Conservation (phyloP, 1,140 invertebrate genomes). For the Euborellia annulipes region DNA sequence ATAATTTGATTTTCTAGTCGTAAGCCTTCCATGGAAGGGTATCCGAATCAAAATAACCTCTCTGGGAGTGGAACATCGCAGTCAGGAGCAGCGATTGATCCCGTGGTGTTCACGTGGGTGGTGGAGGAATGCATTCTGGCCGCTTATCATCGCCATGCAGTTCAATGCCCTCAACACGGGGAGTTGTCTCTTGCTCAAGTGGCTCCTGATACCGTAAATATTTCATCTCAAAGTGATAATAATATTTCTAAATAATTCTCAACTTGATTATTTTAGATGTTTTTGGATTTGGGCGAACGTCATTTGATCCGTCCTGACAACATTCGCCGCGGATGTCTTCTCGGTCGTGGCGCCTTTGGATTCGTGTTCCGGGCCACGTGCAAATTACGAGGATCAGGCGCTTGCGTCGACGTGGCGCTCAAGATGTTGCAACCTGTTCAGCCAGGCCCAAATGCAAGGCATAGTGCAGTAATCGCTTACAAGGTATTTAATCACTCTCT, state of each 20-base stretch:
- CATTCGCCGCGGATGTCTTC: conserved; percentile 56
- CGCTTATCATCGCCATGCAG: conserved; percentile 51
- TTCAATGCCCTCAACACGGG: conserved; percentile 57
- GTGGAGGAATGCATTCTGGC: conserved; percentile 91
- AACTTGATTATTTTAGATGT: conserved; percentile 49
- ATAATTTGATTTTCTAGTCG: conserved; percentile 36
- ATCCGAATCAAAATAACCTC: conserved; percentile 31
- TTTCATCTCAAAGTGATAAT: background rate
- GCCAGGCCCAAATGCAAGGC: conserved; percentile 58
- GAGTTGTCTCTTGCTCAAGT: conserved; percentile 54
- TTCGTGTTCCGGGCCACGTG: conserved; percentile 74
- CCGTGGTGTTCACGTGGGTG: conserved; percentile 51
- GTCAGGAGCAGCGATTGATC: background rate
- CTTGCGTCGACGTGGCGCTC: conserved; percentile 65
- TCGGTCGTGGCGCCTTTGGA: conserved; percentile 95
- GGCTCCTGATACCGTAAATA: conserved; percentile 63
- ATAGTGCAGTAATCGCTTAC: conserved; percentile 58
- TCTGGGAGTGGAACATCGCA: background rate
- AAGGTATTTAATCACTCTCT: conserved; percentile 49
- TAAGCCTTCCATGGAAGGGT: conserved; percentile 66
- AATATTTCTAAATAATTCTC: no score
- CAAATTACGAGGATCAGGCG: conserved; percentile 37
- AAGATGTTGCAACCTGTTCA: conserved; percentile 92
- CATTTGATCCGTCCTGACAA: conserved; percentile 64
- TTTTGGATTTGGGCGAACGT: conserved; percentile 71